Percentiles rank a stretch among this genome's conserved stretches.
Conservation (phyloP, 2,888 invertebrate genomes). For the Volucella bombylans region DNA sequence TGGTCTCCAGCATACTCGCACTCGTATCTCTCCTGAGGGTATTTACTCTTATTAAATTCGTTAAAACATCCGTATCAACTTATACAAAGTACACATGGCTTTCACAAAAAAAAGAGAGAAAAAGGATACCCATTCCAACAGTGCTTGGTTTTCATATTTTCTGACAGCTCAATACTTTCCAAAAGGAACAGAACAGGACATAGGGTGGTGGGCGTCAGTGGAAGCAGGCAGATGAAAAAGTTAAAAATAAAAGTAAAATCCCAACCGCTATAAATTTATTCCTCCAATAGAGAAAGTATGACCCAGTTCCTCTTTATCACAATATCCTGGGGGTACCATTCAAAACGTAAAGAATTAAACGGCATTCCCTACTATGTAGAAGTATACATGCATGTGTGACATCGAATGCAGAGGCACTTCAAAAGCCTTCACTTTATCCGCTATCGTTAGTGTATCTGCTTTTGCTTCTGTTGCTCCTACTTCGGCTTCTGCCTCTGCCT, state of each 20-base stretch:
- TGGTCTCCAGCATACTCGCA: slow-evolving; percentile 25
- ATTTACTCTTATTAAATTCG: slow-evolving; percentile 66
- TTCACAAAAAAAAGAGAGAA: slow-evolving; percentile 5
- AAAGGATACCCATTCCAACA: slow-evolving; percentile 1
- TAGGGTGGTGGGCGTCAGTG: slow-evolving; percentile 5
- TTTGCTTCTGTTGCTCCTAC: not conserved
- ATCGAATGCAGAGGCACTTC: slow-evolving; percentile 55
- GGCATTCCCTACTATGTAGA: slow-evolving; percentile 43
- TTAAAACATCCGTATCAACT: slow-evolving; percentile 55
- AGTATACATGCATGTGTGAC: slow-evolving; percentile 47
- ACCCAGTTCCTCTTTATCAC: slow-evolving; percentile 71
- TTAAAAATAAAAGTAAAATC: slow-evolving; percentile 21
- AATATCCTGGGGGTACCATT: slow-evolving; percentile 67
- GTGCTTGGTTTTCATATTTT: slow-evolving; percentile 46
- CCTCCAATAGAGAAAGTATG: slow-evolving; percentile 71
- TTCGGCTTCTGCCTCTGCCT: slow-evolving; percentile 11
- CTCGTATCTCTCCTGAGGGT: slow-evolving; percentile 42
- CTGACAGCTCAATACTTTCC: slow-evolving; percentile 33
- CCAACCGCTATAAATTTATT: slow-evolving; percentile 68
- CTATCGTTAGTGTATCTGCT: slow-evolving; percentile 15
- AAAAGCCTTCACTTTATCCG: slow-evolving; percentile 24
- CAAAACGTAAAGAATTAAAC: slow-evolving; percentile 67
- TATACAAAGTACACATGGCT: slow-evolving; percentile 38
- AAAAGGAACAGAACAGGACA: slow-evolving; percentile 18
- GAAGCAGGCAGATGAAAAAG: slow-evolving; percentile 14